phyloP scores from a whole-genome alignment of 2,888 invertebrate species.

The Drosophila tanythrix region DNA sequence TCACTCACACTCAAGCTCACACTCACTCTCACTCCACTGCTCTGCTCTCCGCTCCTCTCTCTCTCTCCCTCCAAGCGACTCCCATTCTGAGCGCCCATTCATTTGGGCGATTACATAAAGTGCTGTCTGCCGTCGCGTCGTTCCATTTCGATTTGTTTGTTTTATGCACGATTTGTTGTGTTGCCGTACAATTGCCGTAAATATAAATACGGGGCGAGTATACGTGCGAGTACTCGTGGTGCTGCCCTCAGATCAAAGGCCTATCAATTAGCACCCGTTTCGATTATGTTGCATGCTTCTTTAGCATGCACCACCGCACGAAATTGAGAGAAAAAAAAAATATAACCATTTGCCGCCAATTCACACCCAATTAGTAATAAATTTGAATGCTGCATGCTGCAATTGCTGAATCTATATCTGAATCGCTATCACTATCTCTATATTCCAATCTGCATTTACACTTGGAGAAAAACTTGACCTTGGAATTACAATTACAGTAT shows the following conservation, averaged over 20 bases:
- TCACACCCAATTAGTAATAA: slow-evolving; percentile 84
- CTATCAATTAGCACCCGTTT: slow-evolving; percentile 83
- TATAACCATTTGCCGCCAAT: slow-evolving; percentile 69
- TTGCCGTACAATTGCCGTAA: slow-evolving; percentile 74
- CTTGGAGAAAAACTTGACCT: slow-evolving; percentile 6
- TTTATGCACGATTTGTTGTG: slow-evolving; percentile 74
- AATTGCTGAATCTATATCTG: slow-evolving; percentile 48
- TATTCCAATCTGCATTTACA: slow-evolving; percentile 40
- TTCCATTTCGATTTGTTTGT: slow-evolving; percentile 62
- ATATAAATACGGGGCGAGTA: slow-evolving; percentile 69
- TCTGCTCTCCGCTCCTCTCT: too few species aligned
- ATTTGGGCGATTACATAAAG: slow-evolving; percentile 58
- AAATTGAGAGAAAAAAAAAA: background rate
- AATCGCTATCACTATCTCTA: slow-evolving; percentile 20
- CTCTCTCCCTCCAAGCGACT: background rate
- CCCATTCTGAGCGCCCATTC: slow-evolving; percentile 34
- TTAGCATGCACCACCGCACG: slow-evolving; percentile 34
- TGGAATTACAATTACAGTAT: background rate
- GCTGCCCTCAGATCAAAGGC: slow-evolving; percentile 80
- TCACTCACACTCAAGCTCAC: slow-evolving; percentile 10
- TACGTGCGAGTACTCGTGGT: slow-evolving; percentile 47
- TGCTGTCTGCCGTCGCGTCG: slow-evolving; percentile 26
- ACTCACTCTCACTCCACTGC: background rate
- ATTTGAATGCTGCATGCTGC: slow-evolving; percentile 79
- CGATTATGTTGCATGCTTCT: slow-evolving; percentile 78